A percentile compares a stretch with the other conserved stretches of the same genome.
These are phyloP conservation scores for Hirudinaria manillensis DNA, from an alignment of 2,888 invertebrate species.

Conservation along the genomic window DNA sequence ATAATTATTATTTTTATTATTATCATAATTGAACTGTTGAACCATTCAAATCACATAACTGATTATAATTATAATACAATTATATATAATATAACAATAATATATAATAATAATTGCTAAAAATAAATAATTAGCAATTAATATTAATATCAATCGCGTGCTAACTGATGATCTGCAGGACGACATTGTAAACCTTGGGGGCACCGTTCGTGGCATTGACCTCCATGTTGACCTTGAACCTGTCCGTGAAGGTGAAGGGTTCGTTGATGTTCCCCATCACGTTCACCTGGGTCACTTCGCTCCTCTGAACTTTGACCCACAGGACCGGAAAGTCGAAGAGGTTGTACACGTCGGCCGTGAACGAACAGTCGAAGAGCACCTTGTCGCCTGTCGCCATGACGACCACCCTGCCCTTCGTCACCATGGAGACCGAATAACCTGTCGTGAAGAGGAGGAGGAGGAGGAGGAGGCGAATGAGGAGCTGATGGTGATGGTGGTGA, in stretches of 20 bases:
- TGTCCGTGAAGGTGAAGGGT: slow-evolving; percentile 33
- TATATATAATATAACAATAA: no score
- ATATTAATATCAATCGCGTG: no score
- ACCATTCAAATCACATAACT: no score
- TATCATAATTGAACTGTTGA: no score
- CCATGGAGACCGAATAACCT: slow-evolving; percentile 30
- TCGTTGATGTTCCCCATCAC: slow-evolving; percentile 38
- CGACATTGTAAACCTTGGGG: neutral
- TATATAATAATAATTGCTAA: no score
- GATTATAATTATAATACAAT: no score
- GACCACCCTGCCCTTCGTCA: slow-evolving; percentile 27
- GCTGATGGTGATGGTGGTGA: no score
- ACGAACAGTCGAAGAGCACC: slow-evolving; percentile 30
- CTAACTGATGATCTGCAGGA: neutral
- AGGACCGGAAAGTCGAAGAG: slow-evolving; percentile 35
- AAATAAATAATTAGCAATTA: no score
- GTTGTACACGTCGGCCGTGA: slow-evolving; percentile 32
- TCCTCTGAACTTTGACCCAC: slow-evolving; percentile 36
- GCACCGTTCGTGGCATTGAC: neutral
- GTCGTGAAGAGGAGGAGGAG: neutral
- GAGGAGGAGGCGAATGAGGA: no score
- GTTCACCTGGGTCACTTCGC: slow-evolving; percentile 36
- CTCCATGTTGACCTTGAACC: slow-evolving; percentile 32
- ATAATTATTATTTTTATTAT: no score
- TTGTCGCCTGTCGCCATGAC: slow-evolving; percentile 31